A percentile compares a stretch with the other conserved stretches of the same genome.
Evolutionary conservation across 2,888 invertebrate species (phyloP).

Genomic region (Agrenia bidenticulata): DNA sequence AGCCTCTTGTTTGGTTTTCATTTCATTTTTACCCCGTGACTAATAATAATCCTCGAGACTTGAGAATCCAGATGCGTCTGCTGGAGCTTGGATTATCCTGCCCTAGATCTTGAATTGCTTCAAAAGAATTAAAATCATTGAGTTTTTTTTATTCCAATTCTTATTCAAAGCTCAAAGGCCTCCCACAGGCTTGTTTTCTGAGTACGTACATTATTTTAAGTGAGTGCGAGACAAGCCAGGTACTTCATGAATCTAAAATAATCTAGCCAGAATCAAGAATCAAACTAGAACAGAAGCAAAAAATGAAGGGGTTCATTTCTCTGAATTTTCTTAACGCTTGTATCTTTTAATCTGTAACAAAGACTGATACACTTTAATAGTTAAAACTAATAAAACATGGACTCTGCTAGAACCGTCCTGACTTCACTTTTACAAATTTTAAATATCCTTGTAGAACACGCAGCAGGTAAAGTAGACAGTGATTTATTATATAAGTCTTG

Average conservation of each 20-base stretch:
- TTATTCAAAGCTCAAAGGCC: conserved; percentile 14
- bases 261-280: neutral
- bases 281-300: neutral
- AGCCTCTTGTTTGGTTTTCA: conserved; percentile 1
- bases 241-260: neutral
- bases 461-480: conserved; percentile 6
- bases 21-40: conserved; percentile 2
- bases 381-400: conserved; percentile 13
- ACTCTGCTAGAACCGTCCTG: too few species aligned
- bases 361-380: conserved; percentile 16
- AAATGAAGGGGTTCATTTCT: neutral
- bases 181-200: conserved; percentile 3
- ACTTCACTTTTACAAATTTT: too few species aligned
- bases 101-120: conserved; percentile 10
- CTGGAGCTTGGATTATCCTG: conserved; percentile 6
- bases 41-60: neutral
- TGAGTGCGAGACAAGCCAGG: conserved; percentile 11
- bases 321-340: neutral
- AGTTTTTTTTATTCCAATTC: conserved; percentile 5
- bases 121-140: conserved; percentile 17
- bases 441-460: neutral
- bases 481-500: conserved; percentile 8
- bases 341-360: neutral
- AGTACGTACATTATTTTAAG: conserved; percentile 14
- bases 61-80: neutral